These are phyloP conservation scores for Castor canadensis DNA, from an alignment of 2,113 vertebrate species.

Conservation along the genomic window DNA sequence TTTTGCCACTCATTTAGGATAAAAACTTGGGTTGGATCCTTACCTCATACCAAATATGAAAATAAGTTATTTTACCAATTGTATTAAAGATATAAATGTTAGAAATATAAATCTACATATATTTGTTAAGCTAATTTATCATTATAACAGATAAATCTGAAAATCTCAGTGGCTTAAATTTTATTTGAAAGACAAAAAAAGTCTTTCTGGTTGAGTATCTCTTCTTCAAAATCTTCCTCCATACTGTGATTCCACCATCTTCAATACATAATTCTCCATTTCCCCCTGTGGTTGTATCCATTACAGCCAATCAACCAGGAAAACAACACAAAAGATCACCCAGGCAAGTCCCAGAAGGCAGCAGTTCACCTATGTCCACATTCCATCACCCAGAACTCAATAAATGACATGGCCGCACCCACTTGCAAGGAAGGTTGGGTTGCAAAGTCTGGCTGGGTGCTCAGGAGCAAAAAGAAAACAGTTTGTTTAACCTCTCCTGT, in stretches of 20 bases:
- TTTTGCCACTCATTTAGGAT: background rate
- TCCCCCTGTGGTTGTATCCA: background rate
- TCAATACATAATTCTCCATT: background rate
- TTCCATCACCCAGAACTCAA: background rate
- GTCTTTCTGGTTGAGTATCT: background rate
- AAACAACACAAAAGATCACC: background rate
- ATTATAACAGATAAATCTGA: background rate
- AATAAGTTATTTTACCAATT: background rate
- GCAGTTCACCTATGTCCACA: background rate
- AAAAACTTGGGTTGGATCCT: background rate
- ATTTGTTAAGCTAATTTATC: background rate
- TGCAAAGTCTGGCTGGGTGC: background rate
- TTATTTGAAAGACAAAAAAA: background rate
- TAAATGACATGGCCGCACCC: background rate
- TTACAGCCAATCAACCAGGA: background rate
- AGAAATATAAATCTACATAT: background rate
- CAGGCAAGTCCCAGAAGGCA: background rate
- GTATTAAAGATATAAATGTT: background rate
- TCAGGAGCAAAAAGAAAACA: background rate
- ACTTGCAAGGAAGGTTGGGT: background rate
- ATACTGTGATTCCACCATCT: background rate
- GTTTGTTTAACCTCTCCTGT: background rate
- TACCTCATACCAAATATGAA: background rate
- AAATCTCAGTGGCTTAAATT: background rate
- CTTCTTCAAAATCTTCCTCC: background rate